Base-by-base conservation (phyloP, 2,113 vertebrate species). In the Daubentonia madagascariensis region DNA sequence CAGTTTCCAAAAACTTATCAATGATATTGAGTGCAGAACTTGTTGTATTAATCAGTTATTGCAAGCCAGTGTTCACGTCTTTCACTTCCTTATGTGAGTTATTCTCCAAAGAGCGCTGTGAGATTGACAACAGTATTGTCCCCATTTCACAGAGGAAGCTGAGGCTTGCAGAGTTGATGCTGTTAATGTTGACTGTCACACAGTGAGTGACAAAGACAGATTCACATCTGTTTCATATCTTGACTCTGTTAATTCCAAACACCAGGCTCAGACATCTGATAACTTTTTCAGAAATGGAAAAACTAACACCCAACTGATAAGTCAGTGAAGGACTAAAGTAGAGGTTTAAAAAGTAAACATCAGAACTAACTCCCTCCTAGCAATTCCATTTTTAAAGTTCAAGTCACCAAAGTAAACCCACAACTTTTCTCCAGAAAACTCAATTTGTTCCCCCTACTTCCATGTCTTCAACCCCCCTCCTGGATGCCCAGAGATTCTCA, bases 281-380 rank as follows among this genome's bases (percentile, higher is more conserved):
- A 48, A 35, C 5, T 1, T 88, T 10, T 40, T n/a, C 16, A 45
- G 50, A 88, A 59, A 73, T 68, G 2, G 7, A 16, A 12, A 78
- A 11, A 30, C 50, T 17, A 30, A 32, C 6, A 30, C 16, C 2
- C 35, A 8, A 3, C 25, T 7, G 25, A 1, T 12, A n/a, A 59
- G 76, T 61, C 25, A 50, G 22, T 30, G 12, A 70, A 37, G 22
- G 3, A 65, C 17, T 8, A 20, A 57, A 48, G 3, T 13, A 14
- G 17, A 45, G 16, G 1, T 43, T 43, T 18, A 20, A n/a, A 23
- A 63, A 32, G 43, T 6, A 12, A 2, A 16, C 16, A 3, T 9
- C 3, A 4, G 40, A n/a, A 3, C 22, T 2, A 16, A 1, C 35
- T 18, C 17, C 52, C 32, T 37, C 35, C 12, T 10, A 5, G 25